These are phyloP conservation scores for Morus bassanus DNA, from an alignment of 2,797 vertebrate genomes.

Conservation along the genomic window DNA sequence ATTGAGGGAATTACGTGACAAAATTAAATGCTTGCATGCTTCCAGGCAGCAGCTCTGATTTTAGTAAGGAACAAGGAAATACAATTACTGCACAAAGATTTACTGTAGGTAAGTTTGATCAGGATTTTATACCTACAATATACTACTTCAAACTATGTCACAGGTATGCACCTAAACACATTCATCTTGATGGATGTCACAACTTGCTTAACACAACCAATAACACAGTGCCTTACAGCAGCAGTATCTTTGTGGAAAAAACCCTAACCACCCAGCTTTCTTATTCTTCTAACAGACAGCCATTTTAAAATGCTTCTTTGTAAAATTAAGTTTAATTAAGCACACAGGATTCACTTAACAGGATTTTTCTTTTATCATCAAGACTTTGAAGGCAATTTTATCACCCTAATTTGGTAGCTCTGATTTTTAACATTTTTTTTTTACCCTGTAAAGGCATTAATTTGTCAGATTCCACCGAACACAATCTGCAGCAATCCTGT, in stretches of 20 bases:
- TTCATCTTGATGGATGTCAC: background rate
- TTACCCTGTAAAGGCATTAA: background rate
- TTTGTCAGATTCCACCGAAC: background rate
- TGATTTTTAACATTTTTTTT: background rate
- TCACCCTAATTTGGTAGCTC: background rate
- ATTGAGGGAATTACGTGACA: slow-evolving; percentile 28
- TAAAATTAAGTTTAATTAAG: background rate
- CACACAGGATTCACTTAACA: background rate
- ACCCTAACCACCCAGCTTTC: background rate
- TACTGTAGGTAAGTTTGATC: background rate
- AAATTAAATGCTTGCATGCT: slow-evolving; percentile 25
- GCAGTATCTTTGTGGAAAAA: background rate
- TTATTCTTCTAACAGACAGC: background rate
- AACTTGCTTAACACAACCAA: background rate
- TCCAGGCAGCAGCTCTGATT: background rate
- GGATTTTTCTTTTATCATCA: background rate
- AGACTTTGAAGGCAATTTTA: background rate
- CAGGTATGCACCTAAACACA: background rate
- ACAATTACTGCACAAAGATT: background rate
- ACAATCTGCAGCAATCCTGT: background rate
- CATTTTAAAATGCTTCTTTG: background rate
- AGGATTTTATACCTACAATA: background rate
- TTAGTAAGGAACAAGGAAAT: background rate
- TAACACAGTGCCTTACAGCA: background rate
- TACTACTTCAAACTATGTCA: background rate